These are phyloP conservation scores for Stictonetta naevosa DNA, from an alignment of 2,113 vertebrate genomes.

Conservation along the genomic window DNA sequence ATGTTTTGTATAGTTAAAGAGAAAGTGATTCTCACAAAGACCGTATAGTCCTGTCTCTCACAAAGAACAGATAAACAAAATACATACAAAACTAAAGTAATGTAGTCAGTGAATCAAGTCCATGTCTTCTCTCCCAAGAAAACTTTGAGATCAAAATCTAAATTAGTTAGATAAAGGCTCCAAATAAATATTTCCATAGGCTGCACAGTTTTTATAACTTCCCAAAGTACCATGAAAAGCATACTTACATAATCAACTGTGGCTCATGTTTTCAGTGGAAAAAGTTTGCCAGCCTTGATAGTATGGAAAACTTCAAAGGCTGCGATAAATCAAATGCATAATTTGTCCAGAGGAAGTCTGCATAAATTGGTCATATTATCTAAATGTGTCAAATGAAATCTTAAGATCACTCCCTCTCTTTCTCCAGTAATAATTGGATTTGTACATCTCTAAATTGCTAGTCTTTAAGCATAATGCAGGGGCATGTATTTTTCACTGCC, in stretches of 20 bases:
- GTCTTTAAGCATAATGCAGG: background rate
- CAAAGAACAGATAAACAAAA: background rate
- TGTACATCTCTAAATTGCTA: background rate
- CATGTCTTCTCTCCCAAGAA: background rate
- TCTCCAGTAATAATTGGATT: slow-evolving; percentile 22
- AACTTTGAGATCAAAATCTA: slow-evolving; percentile 35
- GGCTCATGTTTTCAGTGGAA: background rate
- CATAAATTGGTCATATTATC: slow-evolving; percentile 15
- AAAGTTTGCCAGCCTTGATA: slow-evolving; percentile 16
- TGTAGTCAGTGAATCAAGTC: background rate
- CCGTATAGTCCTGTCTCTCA: background rate
- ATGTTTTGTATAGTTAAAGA: background rate
- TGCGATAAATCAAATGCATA: slow-evolving; percentile 25
- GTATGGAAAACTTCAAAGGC: slow-evolving; percentile 46
- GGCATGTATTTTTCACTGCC: background rate
- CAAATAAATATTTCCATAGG: background rate
- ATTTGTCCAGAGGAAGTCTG: slow-evolving; percentile 7
- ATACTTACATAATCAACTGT: background rate
- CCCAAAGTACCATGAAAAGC: background rate
- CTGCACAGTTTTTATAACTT: background rate
- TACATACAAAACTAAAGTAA: background rate
- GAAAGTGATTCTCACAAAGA: background rate
- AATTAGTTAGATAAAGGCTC: background rate
- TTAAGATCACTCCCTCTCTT: slow-evolving; percentile 23
- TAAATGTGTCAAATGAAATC: slow-evolving; percentile 31